A percentile compares a stretch with the other conserved stretches of the same genome.
Conservation (phyloP, 2,797 vertebrate genomes). For the Brachyrhaphis roseni region DNA sequence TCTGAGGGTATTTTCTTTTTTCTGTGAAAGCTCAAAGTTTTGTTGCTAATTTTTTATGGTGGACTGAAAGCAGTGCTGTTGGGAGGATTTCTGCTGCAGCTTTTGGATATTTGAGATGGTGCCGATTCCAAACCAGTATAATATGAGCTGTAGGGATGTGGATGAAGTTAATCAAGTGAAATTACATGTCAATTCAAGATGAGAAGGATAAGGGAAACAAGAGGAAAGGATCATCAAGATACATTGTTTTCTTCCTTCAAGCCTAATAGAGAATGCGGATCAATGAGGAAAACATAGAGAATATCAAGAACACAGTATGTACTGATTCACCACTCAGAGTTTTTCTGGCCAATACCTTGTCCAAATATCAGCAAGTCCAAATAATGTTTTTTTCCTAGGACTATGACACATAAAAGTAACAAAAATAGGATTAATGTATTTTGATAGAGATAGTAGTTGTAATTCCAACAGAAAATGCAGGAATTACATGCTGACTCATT, state of each 20-base stretch:
- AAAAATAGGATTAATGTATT: background rate
- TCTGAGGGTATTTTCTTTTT: background rate
- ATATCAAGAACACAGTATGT: background rate
- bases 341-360: background rate
- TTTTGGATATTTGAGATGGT: background rate
- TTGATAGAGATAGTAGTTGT: background rate
- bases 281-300: background rate
- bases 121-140: no score
- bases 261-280: background rate
- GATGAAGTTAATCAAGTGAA: background rate
- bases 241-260: background rate
- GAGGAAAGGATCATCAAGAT: background rate
- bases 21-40: background rate
- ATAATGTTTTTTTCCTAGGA: background rate
- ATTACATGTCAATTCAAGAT: background rate
- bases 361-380: background rate
- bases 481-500: background rate
- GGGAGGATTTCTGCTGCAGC: background rate
- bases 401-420: background rate
- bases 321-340: background rate
- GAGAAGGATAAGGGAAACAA: background rate
- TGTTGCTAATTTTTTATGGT: background rate
- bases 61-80: background rate
- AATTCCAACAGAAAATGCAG: background rate
- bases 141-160: background rate